A percentile compares a stretch with the other conserved stretches of the same genome.
Conservation (phyloP, 2,888 invertebrate genomes). For the Euzophera pinguis region DNA sequence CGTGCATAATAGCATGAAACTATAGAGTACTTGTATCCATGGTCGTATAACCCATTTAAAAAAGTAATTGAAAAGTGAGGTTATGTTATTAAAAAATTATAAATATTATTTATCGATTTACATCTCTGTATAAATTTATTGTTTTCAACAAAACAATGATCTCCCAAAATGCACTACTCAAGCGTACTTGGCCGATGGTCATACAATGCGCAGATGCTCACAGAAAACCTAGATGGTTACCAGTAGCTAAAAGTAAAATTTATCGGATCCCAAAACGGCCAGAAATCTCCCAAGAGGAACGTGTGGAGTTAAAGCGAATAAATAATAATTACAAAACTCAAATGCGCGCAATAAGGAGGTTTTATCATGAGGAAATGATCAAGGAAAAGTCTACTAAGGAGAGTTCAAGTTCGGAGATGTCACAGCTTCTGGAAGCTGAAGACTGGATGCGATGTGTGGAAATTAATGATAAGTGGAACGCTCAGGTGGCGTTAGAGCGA, state of each 20-base stretch:
- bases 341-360: slow-evolving; percentile 76
- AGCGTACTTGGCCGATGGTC: slow-evolving; percentile 50
- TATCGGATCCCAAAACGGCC: slow-evolving; percentile 84
- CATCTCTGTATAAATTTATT: too few relatives aligned
- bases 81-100: slow-evolving; percentile 1
- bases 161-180: slow-evolving; percentile 43
- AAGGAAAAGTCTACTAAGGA: slow-evolving; percentile 70
- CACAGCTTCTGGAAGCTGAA: slow-evolving; percentile 78
- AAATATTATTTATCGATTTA: not conserved
- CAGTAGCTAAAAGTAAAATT: slow-evolving; percentile 88
- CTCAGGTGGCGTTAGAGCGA: slow-evolving; percentile 78
- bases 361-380: slow-evolving; percentile 75
- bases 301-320: slow-evolving; percentile 82
- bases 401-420: slow-evolving; percentile 76
- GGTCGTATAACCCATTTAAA: too few relatives aligned
- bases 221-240: slow-evolving; percentile 89
- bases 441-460: slow-evolving; percentile 81
- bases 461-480: slow-evolving; percentile 87
- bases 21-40: too few relatives aligned
- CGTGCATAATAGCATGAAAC: too few relatives aligned
- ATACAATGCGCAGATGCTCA: slow-evolving; percentile 60
- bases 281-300: slow-evolving; percentile 81
- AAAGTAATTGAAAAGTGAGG: slow-evolving; percentile 14
- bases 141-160: slow-evolving; percentile 38
- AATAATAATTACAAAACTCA: slow-evolving; percentile 85